Conservation (phyloP, 2,797 vertebrate species). For the Heteromormyrus szaboi region DNA sequence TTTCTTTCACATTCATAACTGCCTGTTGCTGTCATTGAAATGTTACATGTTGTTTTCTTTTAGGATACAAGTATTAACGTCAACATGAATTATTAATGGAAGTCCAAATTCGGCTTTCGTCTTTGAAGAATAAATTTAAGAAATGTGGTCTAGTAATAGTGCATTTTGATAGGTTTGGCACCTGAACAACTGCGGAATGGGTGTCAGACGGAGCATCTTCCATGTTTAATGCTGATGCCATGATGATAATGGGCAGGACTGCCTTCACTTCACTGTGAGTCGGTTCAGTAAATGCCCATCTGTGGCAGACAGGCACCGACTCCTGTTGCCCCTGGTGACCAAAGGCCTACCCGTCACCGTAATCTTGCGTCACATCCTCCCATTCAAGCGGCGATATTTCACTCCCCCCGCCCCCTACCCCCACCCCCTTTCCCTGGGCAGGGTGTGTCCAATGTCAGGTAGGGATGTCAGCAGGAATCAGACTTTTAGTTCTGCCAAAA, state of each 20-base stretch:
- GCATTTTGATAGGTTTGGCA: not conserved
- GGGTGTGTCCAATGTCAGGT: constrained; percentile 56
- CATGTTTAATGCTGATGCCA: not conserved
- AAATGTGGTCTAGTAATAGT: not conserved
- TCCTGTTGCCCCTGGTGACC: constrained; percentile 18
- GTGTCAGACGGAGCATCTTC: not conserved
- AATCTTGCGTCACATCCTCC: not conserved
- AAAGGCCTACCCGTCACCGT: not conserved
- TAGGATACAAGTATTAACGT: constrained; percentile 9
- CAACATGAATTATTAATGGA: constrained; percentile 17
- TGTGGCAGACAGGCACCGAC: constrained; percentile 5
- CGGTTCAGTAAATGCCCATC: not conserved
- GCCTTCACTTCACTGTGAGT: not conserved
- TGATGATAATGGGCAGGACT: not conserved
- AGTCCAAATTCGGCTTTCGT: constrained; percentile 19
- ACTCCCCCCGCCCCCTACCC: constrained; percentile 21
- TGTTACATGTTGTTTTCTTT: constrained; percentile 23
- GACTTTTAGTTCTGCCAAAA: constrained; percentile 63
- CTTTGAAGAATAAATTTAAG: not conserved
- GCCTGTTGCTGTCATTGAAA: constrained; percentile 11
- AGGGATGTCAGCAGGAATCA: constrained; percentile 53
- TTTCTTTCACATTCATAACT: constrained; percentile 6
- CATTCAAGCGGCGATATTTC: not conserved
- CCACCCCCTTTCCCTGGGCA: constrained; percentile 49
- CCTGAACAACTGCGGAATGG: not conserved